These are phyloP conservation scores for Palythoa grandiflora DNA, from an alignment of 92 coral and sea anemone genomes.

Conservation along the genomic window DNA sequence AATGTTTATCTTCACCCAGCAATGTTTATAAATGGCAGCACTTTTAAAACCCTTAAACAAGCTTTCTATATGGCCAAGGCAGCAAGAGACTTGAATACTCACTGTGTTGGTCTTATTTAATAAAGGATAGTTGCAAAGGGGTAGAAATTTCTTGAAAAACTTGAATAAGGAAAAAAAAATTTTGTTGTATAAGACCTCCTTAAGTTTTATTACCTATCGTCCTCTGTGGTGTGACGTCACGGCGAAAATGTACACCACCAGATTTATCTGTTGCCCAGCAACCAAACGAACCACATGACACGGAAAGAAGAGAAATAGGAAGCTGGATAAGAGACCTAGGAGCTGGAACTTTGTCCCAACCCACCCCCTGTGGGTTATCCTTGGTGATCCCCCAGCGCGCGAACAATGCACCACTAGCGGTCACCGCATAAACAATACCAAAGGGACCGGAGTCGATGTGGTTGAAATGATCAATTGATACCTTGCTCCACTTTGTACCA, in stretches of 20 bases:
- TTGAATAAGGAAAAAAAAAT: no score
- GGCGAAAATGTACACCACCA: background rate
- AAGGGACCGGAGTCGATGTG: constrained; percentile 54
- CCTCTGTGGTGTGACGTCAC: constrained; percentile 15
- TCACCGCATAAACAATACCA: constrained; percentile 50
- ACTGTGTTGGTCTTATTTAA: no score
- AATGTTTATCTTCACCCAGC: no score
- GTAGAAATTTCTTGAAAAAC: no score
- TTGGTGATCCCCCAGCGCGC: constrained; percentile 40
- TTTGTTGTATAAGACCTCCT: no score
- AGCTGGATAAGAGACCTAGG: no score
- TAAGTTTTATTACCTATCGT: constrained; percentile 1
- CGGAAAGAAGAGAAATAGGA: background rate
- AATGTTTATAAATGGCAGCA: no score
- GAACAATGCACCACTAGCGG: background rate
- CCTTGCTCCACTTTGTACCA: constrained; percentile 16
- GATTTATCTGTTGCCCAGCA: constrained; percentile 25
- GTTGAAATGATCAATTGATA: constrained; percentile 1
- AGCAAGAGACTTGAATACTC: no score
- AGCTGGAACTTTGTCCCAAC: constrained; percentile 37
- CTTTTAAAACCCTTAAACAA: no score
- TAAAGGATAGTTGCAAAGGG: no score
- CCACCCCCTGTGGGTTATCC: constrained; percentile 37
- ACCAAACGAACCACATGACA: constrained; percentile 48
- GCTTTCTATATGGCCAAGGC: no score